phyloP scores from a whole-genome alignment of 2,888 invertebrate species.

The Perithous albicinctus region DNA sequence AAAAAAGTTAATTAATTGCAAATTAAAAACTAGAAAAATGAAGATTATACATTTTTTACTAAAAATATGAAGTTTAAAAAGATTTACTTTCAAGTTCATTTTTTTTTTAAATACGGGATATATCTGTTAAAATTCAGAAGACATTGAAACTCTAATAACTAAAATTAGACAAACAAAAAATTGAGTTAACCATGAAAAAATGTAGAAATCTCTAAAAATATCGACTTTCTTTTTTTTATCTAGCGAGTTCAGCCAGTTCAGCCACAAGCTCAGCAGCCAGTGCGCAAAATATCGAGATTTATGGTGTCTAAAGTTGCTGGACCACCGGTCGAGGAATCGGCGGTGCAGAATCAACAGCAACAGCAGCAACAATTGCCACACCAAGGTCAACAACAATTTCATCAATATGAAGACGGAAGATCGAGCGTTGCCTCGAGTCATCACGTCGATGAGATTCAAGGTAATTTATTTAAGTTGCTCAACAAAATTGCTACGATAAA shows the following conservation, averaged over 20 bases:
- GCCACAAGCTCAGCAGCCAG: constrained; percentile 84
- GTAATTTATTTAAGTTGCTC: constrained; percentile 52
- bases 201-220: constrained; percentile 11
- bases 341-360: constrained; percentile 69
- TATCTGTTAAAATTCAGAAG: too few species aligned
- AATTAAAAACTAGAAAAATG: too few species aligned
- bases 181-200: too few species aligned
- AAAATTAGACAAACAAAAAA: too few species aligned
- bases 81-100: too few species aligned
- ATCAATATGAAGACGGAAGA: constrained; percentile 66
- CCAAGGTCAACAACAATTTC: constrained; percentile 67
- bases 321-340: constrained; percentile 75
- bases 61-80: too few species aligned
- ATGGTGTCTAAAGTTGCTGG: constrained; percentile 87
- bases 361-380: constrained; percentile 62
- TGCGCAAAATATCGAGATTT: constrained; percentile 92
- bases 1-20: too few species aligned
- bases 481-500: background rate
- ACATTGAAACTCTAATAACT: too few species aligned
- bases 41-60: too few species aligned
- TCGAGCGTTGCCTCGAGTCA: constrained; percentile 62
- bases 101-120: too few species aligned
- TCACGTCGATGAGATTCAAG: constrained; percentile 74
- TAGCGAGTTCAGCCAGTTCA: constrained; percentile 69
- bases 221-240: constrained; percentile 37